phyloP scores from a whole-genome alignment of 1,140 invertebrate species.

The Agraylea sexmaculata region DNA sequence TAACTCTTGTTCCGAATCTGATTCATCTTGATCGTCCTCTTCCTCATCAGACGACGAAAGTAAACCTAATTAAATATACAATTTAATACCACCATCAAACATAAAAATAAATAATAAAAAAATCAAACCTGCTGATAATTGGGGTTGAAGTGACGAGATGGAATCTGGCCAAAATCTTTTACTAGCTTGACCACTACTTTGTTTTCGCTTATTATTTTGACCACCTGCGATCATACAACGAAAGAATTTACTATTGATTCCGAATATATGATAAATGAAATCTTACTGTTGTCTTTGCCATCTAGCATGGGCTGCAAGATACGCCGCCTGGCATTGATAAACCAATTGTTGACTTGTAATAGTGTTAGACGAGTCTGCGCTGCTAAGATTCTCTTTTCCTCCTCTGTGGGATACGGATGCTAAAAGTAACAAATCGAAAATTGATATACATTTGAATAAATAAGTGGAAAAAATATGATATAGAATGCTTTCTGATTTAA shows the following conservation, averaged over 20 bases:
- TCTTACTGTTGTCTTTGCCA: conserved; percentile 27
- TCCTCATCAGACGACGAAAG: conserved; percentile 37
- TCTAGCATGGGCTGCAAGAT: conserved; percentile 92
- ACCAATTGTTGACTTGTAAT: conserved; percentile 75
- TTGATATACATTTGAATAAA: neutral
- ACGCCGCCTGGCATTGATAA: conserved; percentile 85
- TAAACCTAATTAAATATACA: conserved; percentile 25
- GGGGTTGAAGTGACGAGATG: conserved; percentile 30
- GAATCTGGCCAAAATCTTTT: conserved; percentile 39
- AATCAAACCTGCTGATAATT: conserved; percentile 34
- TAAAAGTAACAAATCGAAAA: conserved; percentile 26
- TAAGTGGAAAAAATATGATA: neutral
- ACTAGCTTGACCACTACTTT: conserved; percentile 33
- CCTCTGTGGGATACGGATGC: conserved; percentile 89
- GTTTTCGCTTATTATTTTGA: conserved; percentile 32
- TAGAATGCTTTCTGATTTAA: too few species aligned
- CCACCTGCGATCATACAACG: conserved; percentile 26
- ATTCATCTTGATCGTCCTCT: conserved; percentile 31
- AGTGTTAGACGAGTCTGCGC: conserved; percentile 79
- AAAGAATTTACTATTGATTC: conserved; percentile 4
- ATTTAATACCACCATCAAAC: conserved; percentile 1
- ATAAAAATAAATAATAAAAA: neutral
- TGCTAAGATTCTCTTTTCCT: conserved; percentile 81
- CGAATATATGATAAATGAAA: conserved; percentile 9
- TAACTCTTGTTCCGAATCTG: conserved; percentile 28